These are phyloP conservation scores for Ispidina picta DNA, from an alignment of 2,797 vertebrate genomes.

Conservation along the genomic window DNA sequence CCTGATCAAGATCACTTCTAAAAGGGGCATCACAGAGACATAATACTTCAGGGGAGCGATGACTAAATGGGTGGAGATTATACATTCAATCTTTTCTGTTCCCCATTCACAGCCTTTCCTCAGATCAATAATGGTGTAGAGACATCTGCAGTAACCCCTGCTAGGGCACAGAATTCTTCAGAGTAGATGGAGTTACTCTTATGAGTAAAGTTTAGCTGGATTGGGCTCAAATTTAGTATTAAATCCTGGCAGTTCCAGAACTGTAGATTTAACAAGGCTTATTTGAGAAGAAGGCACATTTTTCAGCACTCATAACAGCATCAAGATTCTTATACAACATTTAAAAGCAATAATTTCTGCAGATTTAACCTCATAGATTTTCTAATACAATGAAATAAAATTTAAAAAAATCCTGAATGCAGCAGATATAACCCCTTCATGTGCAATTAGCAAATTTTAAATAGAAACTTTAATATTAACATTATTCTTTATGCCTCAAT, in stretches of 20 bases:
- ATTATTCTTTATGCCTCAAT: constrained; percentile 76
- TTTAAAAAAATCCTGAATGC: constrained; percentile 74
- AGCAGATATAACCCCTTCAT: constrained; percentile 74
- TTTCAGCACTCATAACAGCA: constrained; percentile 57
- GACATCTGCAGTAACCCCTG: background rate
- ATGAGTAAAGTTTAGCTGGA: constrained; percentile 16
- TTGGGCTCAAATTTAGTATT: constrained; percentile 8
- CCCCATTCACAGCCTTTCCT: background rate
- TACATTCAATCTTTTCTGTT: background rate
- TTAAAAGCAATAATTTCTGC: constrained; percentile 78
- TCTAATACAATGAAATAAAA: constrained; percentile 78
- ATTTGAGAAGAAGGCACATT: constrained; percentile 60
- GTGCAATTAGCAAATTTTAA: constrained; percentile 82
- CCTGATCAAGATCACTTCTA: background rate
- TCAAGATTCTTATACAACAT: constrained; percentile 73
- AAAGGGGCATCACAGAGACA: fast-evolving
- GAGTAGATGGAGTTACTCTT: background rate
- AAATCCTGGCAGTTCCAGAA: constrained; percentile 6
- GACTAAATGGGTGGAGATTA: fast-evolving
- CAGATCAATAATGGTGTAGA: background rate
- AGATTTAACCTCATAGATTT: constrained; percentile 75
- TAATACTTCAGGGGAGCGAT: fast-evolving
- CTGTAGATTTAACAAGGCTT: constrained; percentile 50
- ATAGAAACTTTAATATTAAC: constrained; percentile 80
- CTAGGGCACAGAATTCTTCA: background rate